Percentiles rank a stretch among this genome's conserved stretches.
Conservation (phyloP, 2,888 invertebrate genomes). For the Patella depressa region DNA sequence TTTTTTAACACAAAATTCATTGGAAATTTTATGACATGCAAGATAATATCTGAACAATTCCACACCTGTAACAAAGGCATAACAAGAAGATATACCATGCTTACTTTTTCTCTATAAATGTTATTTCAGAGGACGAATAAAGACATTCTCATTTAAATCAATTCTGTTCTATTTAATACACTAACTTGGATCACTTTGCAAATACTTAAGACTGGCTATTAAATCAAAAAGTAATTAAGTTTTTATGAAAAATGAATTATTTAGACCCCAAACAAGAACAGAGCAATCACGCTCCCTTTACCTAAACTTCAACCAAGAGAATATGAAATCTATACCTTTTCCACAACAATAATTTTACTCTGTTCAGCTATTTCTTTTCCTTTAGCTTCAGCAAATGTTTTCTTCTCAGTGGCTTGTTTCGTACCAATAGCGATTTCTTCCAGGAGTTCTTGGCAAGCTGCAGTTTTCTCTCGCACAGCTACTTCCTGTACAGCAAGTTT, state of each 20-base stretch:
- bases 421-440: slow-evolving; percentile 79
- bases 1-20: no score
- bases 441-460: slow-evolving; percentile 84
- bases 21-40: background rate
- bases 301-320: no score
- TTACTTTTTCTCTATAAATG: no score
- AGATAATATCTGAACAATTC: no score
- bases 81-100: no score
- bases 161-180: background rate
- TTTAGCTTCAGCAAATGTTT: slow-evolving; percentile 84
- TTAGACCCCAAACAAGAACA: no score
- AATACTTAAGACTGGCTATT: background rate
- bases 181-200: no score
- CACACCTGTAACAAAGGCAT: no score
- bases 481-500: slow-evolving; percentile 87
- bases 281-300: no score
- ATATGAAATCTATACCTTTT: slow-evolving; percentile 75
- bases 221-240: background rate
- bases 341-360: slow-evolving; percentile 82
- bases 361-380: slow-evolving; percentile 87
- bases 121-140: no score
- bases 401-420: slow-evolving; percentile 80
- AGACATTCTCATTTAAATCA: background rate
- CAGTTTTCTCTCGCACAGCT: slow-evolving; percentile 85
- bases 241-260: no score